A percentile compares a stretch with the other conserved stretches of the same genome.
These are phyloP conservation scores for Myopa tessellatipennis DNA, from an alignment of 2,888 invertebrate species.

Conservation along the genomic window DNA sequence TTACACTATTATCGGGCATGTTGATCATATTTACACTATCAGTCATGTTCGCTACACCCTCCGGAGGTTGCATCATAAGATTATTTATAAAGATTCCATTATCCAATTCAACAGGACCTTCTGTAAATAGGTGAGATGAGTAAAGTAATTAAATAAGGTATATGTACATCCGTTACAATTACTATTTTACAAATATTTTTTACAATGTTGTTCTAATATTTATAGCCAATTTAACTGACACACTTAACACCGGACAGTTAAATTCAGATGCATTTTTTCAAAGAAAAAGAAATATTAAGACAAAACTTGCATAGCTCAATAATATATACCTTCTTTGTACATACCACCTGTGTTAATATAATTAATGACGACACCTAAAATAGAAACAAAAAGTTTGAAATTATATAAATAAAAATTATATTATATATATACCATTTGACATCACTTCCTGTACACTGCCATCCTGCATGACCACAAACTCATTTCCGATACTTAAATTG, in stretches of 20 bases:
- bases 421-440: constrained; percentile 47
- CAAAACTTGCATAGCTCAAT: not conserved
- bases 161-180: not conserved
- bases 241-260: too few species aligned
- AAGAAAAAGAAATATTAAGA: too few species aligned
- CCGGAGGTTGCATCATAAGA: constrained; percentile 21
- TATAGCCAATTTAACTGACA: too few species aligned
- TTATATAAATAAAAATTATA: not conserved
- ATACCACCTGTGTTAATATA: constrained; percentile 55
- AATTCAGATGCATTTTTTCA: too few species aligned
- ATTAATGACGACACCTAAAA: constrained; percentile 59
- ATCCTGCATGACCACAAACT: constrained; percentile 60
- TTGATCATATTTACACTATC: constrained; percentile 10
- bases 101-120: constrained; percentile 42
- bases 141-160: not conserved
- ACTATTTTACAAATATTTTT: too few species aligned
- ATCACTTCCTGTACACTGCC: constrained; percentile 59
- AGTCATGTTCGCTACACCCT: not conserved
- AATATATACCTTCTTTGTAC: not conserved
- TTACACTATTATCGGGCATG: too few species aligned
- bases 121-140: constrained; percentile 3
- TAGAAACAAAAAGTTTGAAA: not conserved
- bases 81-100: constrained; percentile 40
- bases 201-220: too few species aligned
- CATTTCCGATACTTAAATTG: constrained; percentile 56